Evolutionary conservation across 2,113 vertebrate genomes (phyloP), one percentile per base, ranked within the genome.

Genomic region (Limnothrissa miodon): DNA sequence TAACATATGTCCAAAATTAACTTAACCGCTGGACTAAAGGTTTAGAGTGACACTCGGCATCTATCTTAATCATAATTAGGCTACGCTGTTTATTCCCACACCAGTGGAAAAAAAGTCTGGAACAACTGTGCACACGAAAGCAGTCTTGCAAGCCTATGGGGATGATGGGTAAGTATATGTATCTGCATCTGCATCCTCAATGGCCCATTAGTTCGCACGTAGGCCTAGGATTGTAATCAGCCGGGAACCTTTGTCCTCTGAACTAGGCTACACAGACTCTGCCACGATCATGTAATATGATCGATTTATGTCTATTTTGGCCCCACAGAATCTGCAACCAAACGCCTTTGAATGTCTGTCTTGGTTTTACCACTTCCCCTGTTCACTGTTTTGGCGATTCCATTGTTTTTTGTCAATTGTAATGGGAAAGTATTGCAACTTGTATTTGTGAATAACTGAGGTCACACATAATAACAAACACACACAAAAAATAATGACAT

Each of bases 301-400:
- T 36, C 25, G 33, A 74, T 74, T 33, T 74, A 33, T 36, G 66
- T 74, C 62, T 74, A 33, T 74, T 74, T 74, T 74, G 66, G 66
- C 66, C 5, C 25, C 5, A 74, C n/a, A n/a, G 6, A 62, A 62
- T 62, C 42, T 5, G 66, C 17, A 74, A 74, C 66, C 33, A 10
- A 36, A 29, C 5, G 25, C 33, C 33, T 74, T 74, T 36, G 66
- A 29, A 74, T 74, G 33, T 5, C 11, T 4, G 66, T 33, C 62
- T 36, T 70, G 21, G 62, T 74, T 74, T 74, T 36, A 74, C 29
- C 66, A 74, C 66, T 36, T 74, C 33, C 66, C 33, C 66, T 74
- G 36, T 70, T 70, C n/a, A n/a, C n/a, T n/a, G 62, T 15, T 15
- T 74, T 36, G 11, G 66, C 13, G 33, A 74, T 33, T n/a, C 7